phyloP scores from a whole-genome alignment of 2,888 invertebrate genomes.

The Clanis bilineata region DNA sequence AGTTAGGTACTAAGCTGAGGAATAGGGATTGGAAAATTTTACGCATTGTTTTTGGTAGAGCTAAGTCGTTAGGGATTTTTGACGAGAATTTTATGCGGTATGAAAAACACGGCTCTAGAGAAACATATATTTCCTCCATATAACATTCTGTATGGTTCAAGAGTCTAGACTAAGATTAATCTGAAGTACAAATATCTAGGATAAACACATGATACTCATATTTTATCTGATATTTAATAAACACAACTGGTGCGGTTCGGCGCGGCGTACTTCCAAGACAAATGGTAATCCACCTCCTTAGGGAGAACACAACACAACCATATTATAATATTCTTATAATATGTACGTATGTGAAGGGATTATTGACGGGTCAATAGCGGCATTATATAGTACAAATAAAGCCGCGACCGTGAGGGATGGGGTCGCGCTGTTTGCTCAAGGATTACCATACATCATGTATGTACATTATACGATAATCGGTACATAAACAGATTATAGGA shows the following conservation, averaged over 20 bases:
- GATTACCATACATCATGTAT: constrained; percentile 11
- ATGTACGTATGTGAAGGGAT: background rate
- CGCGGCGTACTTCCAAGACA: background rate
- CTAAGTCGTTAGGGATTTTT: too few species aligned
- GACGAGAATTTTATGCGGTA: too few species aligned
- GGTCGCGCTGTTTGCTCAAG: background rate
- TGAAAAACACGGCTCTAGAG: too few species aligned
- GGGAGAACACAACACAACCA: background rate
- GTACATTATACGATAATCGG: constrained; percentile 13
- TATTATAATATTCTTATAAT: background rate
- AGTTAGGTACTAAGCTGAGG: too few species aligned
- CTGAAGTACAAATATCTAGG: too few species aligned
- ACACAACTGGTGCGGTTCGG: too few species aligned
- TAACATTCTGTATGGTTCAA: too few species aligned
- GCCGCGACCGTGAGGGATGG: background rate
- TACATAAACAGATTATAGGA: constrained; percentile 12
- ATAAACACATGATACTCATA: constrained; percentile 19
- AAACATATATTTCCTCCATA: too few species aligned
- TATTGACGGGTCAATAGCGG: constrained; percentile 8
- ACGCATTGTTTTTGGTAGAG: too few species aligned
- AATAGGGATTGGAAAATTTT: too few species aligned
- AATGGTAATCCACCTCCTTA: background rate
- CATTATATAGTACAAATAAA: constrained; percentile 10
- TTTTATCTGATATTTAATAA: background rate
- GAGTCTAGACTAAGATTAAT: too few species aligned